A percentile compares a stretch with the other conserved stretches of the same genome.
Conservation (phyloP, 2,888 invertebrate species). For the Limulus polyphemus region DNA sequence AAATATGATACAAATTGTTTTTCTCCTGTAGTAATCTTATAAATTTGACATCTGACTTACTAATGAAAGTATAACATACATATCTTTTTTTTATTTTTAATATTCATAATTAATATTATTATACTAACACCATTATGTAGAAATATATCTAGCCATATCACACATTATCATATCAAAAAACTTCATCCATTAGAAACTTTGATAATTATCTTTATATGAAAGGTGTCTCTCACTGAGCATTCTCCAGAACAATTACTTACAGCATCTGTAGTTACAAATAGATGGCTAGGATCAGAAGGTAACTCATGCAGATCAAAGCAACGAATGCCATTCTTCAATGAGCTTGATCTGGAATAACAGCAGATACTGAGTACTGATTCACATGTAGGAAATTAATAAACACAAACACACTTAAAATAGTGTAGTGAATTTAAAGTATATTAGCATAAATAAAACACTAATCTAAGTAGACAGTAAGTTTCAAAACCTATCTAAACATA, state of each 20-base stretch:
- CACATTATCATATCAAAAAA: too few relatives aligned
- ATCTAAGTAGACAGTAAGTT: too few relatives aligned
- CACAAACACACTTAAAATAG: too few relatives aligned
- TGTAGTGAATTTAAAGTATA: too few relatives aligned
- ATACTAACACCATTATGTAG: not conserved
- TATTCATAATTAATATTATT: not conserved
- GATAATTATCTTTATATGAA: too few relatives aligned
- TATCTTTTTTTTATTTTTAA: not conserved
- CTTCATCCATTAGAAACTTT: too few relatives aligned
- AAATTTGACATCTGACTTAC: not conserved
- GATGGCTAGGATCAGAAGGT: constrained; percentile 12
- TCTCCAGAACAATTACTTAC: constrained; percentile 4
- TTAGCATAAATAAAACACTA: too few relatives aligned
- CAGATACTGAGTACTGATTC: too few relatives aligned
- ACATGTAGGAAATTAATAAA: too few relatives aligned
- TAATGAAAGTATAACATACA: not conserved
- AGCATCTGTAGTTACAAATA: constrained; percentile 17
- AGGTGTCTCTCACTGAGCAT: too few relatives aligned
- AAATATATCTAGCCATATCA: too few relatives aligned
- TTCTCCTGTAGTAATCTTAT: not conserved
- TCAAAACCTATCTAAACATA: too few relatives aligned
- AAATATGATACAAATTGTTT: not conserved
- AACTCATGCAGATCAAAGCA: constrained; percentile 16
- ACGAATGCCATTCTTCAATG: constrained; percentile 10
- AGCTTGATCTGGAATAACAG: constrained; percentile 8